Percentiles rank a stretch among this genome's conserved stretches.
phyloP scores from a whole-genome alignment of 1,140 invertebrate species.

The Drosophila neocordata region DNA sequence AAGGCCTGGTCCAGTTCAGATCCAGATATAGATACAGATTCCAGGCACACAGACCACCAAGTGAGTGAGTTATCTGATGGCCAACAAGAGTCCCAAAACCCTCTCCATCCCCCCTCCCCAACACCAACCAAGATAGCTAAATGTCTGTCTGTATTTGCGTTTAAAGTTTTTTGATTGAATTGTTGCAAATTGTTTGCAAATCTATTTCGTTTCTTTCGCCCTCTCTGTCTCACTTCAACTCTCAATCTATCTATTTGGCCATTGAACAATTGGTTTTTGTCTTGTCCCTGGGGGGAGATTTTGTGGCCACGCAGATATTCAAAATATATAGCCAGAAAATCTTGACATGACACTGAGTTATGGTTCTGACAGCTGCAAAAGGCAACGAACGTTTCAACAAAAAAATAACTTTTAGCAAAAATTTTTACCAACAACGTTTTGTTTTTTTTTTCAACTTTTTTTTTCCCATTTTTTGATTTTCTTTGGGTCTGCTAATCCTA shows the following conservation, averaged over 20 bases:
- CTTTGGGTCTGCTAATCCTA: slow-evolving; percentile 68
- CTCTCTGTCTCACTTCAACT: not conserved
- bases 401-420: slow-evolving; percentile 44
- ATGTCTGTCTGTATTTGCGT: slow-evolving; percentile 64
- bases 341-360: slow-evolving; percentile 78
- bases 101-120: not conserved
- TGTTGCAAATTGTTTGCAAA: slow-evolving; percentile 81
- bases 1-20: slow-evolving; percentile 12
- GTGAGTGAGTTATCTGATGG: slow-evolving; percentile 81
- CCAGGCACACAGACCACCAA: slow-evolving; percentile 61
- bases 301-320: slow-evolving; percentile 69
- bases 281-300: slow-evolving; percentile 63
- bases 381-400: slow-evolving; percentile 32
- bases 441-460: slow-evolving; percentile 32
- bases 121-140: slow-evolving; percentile 23
- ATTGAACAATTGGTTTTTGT: slow-evolving; percentile 80
- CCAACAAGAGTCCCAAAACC: slow-evolving; percentile 42
- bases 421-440: slow-evolving; percentile 23
- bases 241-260: slow-evolving; percentile 27
- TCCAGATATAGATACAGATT: slow-evolving; percentile 12
- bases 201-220: slow-evolving; percentile 63
- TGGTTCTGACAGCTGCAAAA: slow-evolving; percentile 80
- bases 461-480: slow-evolving; percentile 16
- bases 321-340: slow-evolving; percentile 48
- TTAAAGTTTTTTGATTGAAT: slow-evolving; percentile 82